These are phyloP conservation scores for Neoniphon sammara DNA, from an alignment of 2,797 vertebrate species.

Conservation along the genomic window DNA sequence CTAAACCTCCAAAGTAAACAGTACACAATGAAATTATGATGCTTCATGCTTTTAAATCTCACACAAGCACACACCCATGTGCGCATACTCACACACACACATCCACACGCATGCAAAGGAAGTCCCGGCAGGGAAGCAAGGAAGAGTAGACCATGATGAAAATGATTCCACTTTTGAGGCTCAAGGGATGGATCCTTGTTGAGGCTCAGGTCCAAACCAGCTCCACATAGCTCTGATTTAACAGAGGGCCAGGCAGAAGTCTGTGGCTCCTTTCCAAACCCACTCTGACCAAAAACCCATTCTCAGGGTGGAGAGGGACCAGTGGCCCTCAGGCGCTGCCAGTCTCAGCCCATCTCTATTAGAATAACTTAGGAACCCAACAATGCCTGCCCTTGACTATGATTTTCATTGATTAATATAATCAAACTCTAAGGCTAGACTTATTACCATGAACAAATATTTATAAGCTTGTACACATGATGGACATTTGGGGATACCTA, in stretches of 20 bases:
- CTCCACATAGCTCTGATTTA: slow-evolving; percentile 66
- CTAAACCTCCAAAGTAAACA: slow-evolving; percentile 56
- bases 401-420: slow-evolving; percentile 49
- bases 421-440: slow-evolving; percentile 42
- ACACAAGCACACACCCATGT: slow-evolving; percentile 7
- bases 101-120: slow-evolving; percentile 12
- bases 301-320: slow-evolving; percentile 74
- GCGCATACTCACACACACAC: not conserved
- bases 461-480: slow-evolving; percentile 14
- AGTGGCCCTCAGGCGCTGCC: slow-evolving; percentile 63
- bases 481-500: slow-evolving; percentile 20
- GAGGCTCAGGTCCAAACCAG: slow-evolving; percentile 69
- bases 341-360: slow-evolving; percentile 64
- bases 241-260: slow-evolving; percentile 59
- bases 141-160: slow-evolving; percentile 55
- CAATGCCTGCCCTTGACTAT: slow-evolving; percentile 44
- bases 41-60: slow-evolving; percentile 41
- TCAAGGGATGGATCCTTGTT: slow-evolving; percentile 63
- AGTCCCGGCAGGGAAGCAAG: slow-evolving; percentile 40
- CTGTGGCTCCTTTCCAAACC: slow-evolving; percentile 70
- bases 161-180: slow-evolving; percentile 58
- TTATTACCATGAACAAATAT: slow-evolving; percentile 35
- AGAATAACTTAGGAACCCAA: slow-evolving; percentile 63
- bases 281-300: slow-evolving; percentile 63
- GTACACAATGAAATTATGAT: slow-evolving; percentile 54